phyloP scores from a whole-genome alignment of 1,140 invertebrate genomes.

The Tyrophagus putrescentiae region DNA sequence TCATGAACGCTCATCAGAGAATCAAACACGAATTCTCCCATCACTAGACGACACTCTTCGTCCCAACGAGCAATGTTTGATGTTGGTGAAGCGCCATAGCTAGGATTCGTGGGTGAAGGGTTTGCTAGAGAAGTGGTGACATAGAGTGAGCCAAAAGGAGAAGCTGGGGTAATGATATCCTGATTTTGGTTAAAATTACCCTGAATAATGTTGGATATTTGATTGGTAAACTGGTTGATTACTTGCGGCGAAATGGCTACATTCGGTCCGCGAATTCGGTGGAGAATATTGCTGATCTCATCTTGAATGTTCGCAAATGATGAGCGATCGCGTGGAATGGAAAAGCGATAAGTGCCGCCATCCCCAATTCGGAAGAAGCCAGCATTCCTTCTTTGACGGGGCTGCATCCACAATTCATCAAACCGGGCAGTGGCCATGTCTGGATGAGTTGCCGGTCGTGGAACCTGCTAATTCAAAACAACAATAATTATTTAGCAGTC shows the following conservation, averaged over 20 bases:
- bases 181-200: too few species aligned
- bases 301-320: too few species aligned
- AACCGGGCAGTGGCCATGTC: too few species aligned
- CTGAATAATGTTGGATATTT: background rate
- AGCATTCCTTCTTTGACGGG: too few species aligned
- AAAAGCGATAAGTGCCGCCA: too few species aligned
- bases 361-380: too few species aligned
- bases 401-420: too few species aligned
- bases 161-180: constrained; percentile 36
- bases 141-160: constrained; percentile 33
- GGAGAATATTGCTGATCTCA: constrained; percentile 25
- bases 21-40: constrained; percentile 65
- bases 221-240: background rate
- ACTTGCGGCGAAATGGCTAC: background rate
- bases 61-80: constrained; percentile 57
- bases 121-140: background rate
- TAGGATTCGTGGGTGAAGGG: too few species aligned
- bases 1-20: constrained; percentile 45
- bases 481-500: too few species aligned
- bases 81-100: constrained; percentile 25
- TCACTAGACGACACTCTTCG: constrained; percentile 63
- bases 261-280: background rate
- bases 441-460: too few species aligned
- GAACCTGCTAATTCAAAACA: too few species aligned
- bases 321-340: too few species aligned